A percentile compares a stretch with the other conserved stretches of the same genome.
These are phyloP conservation scores for Camelus dromedarius DNA, from an alignment of 2,113 vertebrate genomes.

Conservation along the genomic window DNA sequence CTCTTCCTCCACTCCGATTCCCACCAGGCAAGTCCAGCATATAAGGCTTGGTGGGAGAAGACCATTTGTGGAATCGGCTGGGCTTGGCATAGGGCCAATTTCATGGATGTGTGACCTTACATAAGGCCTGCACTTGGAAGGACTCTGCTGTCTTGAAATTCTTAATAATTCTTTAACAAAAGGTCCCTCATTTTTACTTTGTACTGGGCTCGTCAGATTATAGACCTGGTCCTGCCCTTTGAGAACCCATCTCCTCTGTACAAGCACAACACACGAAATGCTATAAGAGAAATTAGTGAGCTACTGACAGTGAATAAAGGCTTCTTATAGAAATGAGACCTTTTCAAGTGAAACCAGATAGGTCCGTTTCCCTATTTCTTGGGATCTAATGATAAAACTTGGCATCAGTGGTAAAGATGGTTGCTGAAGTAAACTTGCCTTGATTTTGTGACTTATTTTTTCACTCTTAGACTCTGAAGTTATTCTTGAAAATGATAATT, in stretches of 20 bases:
- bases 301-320: neutral
- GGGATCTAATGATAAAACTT: neutral
- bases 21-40: neutral
- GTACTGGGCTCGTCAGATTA: neutral
- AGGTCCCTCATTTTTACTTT: neutral
- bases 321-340: neutral
- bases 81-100: neutral
- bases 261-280: neutral
- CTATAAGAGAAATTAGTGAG: neutral
- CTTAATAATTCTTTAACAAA: neutral
- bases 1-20: neutral
- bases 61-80: neutral
- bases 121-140: neutral
- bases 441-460: conserved; percentile 35
- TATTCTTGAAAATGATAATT: conserved; percentile 37
- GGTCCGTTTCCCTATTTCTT: neutral
- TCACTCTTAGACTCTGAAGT: conserved; percentile 9
- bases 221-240: neutral
- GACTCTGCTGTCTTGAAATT: neutral
- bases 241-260: neutral
- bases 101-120: neutral
- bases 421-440: neutral
- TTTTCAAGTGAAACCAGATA: neutral
- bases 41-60: neutral
- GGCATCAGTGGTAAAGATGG: neutral